Conservation (phyloP, 2,888 invertebrate species). For the Pecten maximus region DNA sequence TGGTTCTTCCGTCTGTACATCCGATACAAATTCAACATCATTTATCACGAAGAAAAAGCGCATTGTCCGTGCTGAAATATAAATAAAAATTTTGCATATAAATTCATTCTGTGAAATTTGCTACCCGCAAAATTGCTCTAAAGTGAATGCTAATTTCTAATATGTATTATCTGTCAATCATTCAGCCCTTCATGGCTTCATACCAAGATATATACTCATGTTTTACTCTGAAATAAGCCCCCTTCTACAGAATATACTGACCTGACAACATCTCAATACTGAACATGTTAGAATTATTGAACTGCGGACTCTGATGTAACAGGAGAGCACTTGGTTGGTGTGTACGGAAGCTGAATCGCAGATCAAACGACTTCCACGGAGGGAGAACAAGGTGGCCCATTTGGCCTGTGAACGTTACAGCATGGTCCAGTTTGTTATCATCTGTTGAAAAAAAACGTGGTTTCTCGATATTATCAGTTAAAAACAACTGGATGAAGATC, state of each 20-base stretch:
- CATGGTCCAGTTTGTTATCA: constrained; percentile 88
- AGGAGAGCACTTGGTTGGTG: constrained; percentile 94
- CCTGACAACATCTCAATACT: constrained; percentile 68
- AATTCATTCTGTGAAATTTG: too few relatives aligned
- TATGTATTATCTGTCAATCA: too few relatives aligned
- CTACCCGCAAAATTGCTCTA: too few relatives aligned
- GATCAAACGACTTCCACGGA: constrained; percentile 95
- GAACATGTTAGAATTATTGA: constrained; percentile 85
- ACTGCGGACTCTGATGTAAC: constrained; percentile 94
- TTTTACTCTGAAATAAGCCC: too few relatives aligned
- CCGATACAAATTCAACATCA: constrained; percentile 85
- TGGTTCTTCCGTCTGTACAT: constrained; percentile 91
- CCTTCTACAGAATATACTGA: constrained; percentile 45
- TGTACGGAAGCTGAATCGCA: constrained; percentile 95
- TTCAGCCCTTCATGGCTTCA: too few relatives aligned
- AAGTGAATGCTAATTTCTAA: too few relatives aligned
- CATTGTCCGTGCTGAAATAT: constrained; percentile 65
- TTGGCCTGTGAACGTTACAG: constrained; percentile 95
- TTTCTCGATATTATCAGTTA: too few relatives aligned
- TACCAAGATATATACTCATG: too few relatives aligned
- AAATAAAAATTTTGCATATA: too few relatives aligned
- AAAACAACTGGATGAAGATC: too few relatives aligned
- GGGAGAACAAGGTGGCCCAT: constrained; percentile 96
- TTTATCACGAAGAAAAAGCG: constrained; percentile 68
- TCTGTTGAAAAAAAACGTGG: constrained; percentile 1